Evolutionary conservation across 2,888 invertebrate species (phyloP), one percentile per base, ranked within the genome.

Genomic region (Hoplodrina ambigua): DNA sequence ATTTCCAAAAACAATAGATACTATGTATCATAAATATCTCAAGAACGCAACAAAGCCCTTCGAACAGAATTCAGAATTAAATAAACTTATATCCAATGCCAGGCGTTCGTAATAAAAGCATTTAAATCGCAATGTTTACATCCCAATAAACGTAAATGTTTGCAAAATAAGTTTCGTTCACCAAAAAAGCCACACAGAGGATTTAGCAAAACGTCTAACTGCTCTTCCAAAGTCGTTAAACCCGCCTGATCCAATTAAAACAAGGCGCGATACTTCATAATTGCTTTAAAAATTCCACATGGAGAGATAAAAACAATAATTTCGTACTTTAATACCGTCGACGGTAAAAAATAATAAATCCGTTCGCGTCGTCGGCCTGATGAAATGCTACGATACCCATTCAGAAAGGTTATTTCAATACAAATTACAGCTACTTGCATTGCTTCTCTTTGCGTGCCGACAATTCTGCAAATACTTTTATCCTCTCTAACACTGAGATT

Each of bases 281-380:
- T 96, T 95, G 93, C 94, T 91, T 93, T 91, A 90, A 94, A 94
- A 95, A 96, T 96, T 93, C 95, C 95, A 88, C 87, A 85, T 88
- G 92, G 89, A 89, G 91, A 92, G 93, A 94, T 93, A 96, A 96
- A 96, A 95, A 96, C 95, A 95, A 96, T 96, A 94, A 96, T 96
- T 95, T 92, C 88, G 93, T 93, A 90, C 93, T 94, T 94, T 92
- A 94, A 94, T 92, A 92, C 92, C 82, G 88, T 88, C 86, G 90
- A 86, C 85, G 86, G 93, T 91, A 94, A 95, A 94, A 95, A 95
- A 96, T 94, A 94, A 96, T 94, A 95, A 95, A 95, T 95, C 94
- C 86, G 88, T 88, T 87, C 88, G 85, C 89, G 89, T 88, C 84
- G 87, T 82, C 88, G 86, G 90, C 83, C 89, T 91, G 93, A 94